phyloP scores from a whole-genome alignment of 1,140 invertebrate genomes.

The Lepidurus arcticus region DNA sequence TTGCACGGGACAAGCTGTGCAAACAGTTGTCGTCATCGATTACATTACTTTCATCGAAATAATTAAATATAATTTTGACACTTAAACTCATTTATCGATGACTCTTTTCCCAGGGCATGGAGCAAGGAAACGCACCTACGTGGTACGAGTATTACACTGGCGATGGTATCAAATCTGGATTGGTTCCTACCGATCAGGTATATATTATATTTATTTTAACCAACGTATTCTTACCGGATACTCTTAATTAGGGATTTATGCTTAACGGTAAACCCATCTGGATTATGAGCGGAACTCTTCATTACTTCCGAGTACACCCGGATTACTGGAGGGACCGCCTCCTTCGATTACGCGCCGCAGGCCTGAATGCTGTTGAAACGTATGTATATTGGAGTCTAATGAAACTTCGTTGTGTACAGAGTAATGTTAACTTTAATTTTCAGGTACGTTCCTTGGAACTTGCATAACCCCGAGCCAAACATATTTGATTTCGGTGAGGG shows the following conservation, averaged over 20 bases:
- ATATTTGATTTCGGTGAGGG: conserved; percentile 43
- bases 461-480: conserved; percentile 49
- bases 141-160: conserved; percentile 41
- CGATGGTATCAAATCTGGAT: conserved; percentile 37
- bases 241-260: conserved; percentile 37
- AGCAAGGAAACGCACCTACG: conserved; percentile 29
- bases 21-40: too few species aligned
- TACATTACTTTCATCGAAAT: neutral
- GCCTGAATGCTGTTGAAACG: conserved; percentile 52
- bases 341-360: conserved; percentile 50
- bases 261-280: conserved; percentile 44
- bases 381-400: conserved; percentile 39
- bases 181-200: conserved; percentile 31
- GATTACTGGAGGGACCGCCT: conserved; percentile 50
- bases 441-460: conserved; percentile 54
- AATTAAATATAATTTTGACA: neutral
- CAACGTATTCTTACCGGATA: neutral
- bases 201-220: neutral
- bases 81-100: neutral
- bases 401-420: neutral
- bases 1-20: neutral
- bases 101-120: neutral
- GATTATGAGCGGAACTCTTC: conserved; percentile 48
- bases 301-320: conserved; percentile 52
- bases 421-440: conserved; percentile 26